Conservation (phyloP, 1,140 invertebrate species). For the Neodiprion virginianus region DNA sequence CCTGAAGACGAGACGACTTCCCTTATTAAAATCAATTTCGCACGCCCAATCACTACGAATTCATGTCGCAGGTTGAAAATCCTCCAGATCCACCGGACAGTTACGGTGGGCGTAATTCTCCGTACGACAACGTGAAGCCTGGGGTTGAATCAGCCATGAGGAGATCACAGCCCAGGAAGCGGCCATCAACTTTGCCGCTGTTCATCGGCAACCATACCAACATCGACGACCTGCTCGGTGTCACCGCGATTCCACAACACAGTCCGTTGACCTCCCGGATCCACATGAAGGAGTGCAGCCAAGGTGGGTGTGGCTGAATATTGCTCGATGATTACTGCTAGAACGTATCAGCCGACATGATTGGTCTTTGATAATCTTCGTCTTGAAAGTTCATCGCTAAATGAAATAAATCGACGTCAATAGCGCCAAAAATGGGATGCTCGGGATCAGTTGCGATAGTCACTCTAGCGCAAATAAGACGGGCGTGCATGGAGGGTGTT, state of each 20-base stretch:
- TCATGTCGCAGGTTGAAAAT: slow-evolving; percentile 50
- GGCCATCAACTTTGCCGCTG: slow-evolving; percentile 56
- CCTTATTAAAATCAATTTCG: too few species aligned
- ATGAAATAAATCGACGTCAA: background rate
- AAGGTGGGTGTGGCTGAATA: background rate
- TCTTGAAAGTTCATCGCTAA: background rate
- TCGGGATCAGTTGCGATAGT: too few species aligned
- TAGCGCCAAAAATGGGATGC: background rate
- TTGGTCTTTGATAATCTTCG: background rate
- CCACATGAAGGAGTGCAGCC: slow-evolving; percentile 24
- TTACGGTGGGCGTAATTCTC: slow-evolving; percentile 63
- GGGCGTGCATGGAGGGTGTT: too few species aligned
- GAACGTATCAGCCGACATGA: background rate
- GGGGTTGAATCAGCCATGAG: slow-evolving; percentile 44
- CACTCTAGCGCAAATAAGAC: too few species aligned
- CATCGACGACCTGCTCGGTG: slow-evolving; percentile 82
- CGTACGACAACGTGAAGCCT: slow-evolving; percentile 71
- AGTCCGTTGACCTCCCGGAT: slow-evolving; percentile 42
- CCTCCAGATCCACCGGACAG: slow-evolving; percentile 51
- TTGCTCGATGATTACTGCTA: background rate
- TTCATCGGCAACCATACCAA: slow-evolving; percentile 83
- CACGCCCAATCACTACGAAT: too few species aligned
- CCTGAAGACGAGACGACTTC: too few species aligned
- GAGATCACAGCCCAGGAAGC: slow-evolving; percentile 42
- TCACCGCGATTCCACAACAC: slow-evolving; percentile 44